Conservation (phyloP, 2,888 invertebrate genomes). For the Gastrophysa polygoni region DNA sequence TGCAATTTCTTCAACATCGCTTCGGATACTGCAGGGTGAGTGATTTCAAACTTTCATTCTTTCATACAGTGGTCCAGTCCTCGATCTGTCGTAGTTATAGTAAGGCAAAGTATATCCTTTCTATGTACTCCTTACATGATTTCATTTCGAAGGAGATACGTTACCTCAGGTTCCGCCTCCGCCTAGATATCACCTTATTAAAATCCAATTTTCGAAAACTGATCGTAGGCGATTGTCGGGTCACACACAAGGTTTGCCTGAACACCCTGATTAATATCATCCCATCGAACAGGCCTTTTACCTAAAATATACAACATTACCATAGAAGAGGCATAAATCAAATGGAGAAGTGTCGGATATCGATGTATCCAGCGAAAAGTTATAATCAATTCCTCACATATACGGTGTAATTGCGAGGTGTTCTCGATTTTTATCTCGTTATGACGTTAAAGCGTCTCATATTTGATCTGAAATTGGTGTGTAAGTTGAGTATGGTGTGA, state of each 20-base stretch:
- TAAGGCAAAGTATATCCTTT: too few relatives aligned
- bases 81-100: too few relatives aligned
- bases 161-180: neutral
- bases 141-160: neutral
- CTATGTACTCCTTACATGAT: too few relatives aligned
- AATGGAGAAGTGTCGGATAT: slow-evolving; percentile 41
- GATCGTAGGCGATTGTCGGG: slow-evolving; percentile 24
- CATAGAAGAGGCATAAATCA: slow-evolving; percentile 49
- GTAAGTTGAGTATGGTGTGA: slow-evolving; percentile 31
- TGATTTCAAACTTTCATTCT: too few relatives aligned
- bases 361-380: slow-evolving; percentile 38
- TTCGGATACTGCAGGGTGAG: too few relatives aligned
- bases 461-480: slow-evolving; percentile 28
- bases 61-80: too few relatives aligned
- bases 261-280: slow-evolving; percentile 39
- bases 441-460: slow-evolving; percentile 20
- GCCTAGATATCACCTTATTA: slow-evolving; percentile 21
- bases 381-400: slow-evolving; percentile 54
- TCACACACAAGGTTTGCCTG: slow-evolving; percentile 19
- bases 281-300: slow-evolving; percentile 36
- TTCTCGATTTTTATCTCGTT: slow-evolving; percentile 12
- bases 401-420: slow-evolving; percentile 22
- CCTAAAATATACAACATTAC: slow-evolving; percentile 50
- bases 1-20: too few relatives aligned
- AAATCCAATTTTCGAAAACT: slow-evolving; percentile 30